phyloP scores from a whole-genome alignment of 2,113 vertebrate species.

The Lagopus leucura region DNA sequence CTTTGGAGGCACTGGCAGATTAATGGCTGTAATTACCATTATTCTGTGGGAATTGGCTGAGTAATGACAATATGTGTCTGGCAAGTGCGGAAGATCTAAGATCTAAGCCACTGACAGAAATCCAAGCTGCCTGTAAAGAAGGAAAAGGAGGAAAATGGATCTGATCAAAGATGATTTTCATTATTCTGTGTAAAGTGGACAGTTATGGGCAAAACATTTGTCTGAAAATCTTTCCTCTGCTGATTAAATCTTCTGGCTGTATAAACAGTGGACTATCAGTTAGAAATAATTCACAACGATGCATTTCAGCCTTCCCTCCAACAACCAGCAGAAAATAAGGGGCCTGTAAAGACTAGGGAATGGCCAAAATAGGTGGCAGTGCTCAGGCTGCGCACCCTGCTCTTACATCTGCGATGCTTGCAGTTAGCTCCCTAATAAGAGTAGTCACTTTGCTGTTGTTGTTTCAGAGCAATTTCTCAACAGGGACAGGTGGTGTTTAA shows the following conservation, averaged over 20 bases:
- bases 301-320: background rate
- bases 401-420: background rate
- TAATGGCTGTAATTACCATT: background rate
- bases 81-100: background rate
- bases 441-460: background rate
- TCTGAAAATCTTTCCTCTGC: background rate
- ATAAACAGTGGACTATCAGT: background rate
- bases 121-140: background rate
- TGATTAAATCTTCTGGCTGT: background rate
- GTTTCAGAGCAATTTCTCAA: constrained; percentile 40
- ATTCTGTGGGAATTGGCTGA: background rate
- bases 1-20: background rate
- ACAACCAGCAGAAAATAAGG: background rate
- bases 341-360: background rate
- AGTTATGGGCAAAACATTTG: background rate
- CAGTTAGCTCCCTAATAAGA: background rate
- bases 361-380: background rate
- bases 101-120: background rate
- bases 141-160: background rate
- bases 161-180: background rate
- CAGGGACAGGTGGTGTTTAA: constrained; percentile 40
- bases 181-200: background rate
- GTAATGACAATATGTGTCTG: background rate
- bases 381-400: background rate
- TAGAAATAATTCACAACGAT: background rate